Conservation (phyloP, 2,888 invertebrate species). For the Drosophila gaucha region DNA sequence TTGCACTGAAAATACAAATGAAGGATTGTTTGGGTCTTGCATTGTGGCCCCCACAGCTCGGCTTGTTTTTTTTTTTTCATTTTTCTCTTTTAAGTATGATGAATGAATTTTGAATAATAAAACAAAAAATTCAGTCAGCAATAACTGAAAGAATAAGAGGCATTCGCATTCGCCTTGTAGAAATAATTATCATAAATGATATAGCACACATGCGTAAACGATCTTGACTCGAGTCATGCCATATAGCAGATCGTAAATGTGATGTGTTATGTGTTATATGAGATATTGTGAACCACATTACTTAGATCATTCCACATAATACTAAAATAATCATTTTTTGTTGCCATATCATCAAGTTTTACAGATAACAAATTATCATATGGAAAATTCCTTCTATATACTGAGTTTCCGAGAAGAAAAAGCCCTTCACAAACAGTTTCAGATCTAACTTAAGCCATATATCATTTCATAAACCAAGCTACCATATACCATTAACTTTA, state of each 20-base stretch:
- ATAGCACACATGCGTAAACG: slow-evolving; percentile 41
- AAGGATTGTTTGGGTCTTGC: slow-evolving; percentile 59
- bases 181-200: slow-evolving; percentile 48
- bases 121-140: no score
- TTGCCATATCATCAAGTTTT: background rate
- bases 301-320: no score
- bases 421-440: no score
- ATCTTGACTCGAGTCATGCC: slow-evolving; percentile 3
- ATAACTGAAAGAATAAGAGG: background rate
- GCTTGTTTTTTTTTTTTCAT: slow-evolving; percentile 8
- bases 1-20: slow-evolving; percentile 64
- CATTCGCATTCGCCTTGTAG: background rate
- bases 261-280: background rate
- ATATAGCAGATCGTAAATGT: slow-evolving; percentile 5
- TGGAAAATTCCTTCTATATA: background rate
- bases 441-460: no score
- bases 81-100: slow-evolving; percentile 66
- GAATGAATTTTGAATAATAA: slow-evolving; percentile 78
- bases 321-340: background rate
- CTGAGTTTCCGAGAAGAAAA: no score
- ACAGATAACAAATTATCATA: background rate
- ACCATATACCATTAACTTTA: no score
- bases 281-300: background rate
- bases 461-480: no score
- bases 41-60: slow-evolving; percentile 17